Evolutionary conservation across 2,797 vertebrate genomes (phyloP).

Genomic region (Falco peregrinus): DNA sequence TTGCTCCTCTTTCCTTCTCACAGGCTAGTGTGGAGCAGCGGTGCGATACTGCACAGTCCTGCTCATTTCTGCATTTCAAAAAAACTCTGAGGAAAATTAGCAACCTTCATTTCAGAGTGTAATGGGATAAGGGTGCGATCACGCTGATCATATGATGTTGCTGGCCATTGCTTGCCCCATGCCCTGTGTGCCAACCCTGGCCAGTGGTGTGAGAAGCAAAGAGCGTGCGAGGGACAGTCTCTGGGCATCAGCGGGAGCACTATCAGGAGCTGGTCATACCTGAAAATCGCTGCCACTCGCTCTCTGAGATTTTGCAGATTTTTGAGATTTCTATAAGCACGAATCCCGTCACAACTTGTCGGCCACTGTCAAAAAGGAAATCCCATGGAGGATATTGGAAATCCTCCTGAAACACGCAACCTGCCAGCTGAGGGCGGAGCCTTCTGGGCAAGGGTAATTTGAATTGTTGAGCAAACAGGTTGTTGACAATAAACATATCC

Average conservation of each 20-base stretch:
- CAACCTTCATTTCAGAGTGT: background rate
- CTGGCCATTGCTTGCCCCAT: background rate
- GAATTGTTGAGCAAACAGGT: background rate
- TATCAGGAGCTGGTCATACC: background rate
- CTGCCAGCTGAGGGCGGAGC: background rate
- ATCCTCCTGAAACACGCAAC: background rate
- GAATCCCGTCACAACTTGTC: rapidly evolving
- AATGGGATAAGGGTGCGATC: background rate
- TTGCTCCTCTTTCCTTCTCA: background rate
- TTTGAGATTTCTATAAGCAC: background rate
- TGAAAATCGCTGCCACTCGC: background rate
- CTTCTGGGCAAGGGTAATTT: background rate
- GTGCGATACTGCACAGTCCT: rapidly evolving
- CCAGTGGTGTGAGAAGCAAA: background rate
- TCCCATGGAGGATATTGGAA: background rate
- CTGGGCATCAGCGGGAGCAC: background rate
- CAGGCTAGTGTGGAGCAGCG: background rate
- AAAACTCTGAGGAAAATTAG: background rate
- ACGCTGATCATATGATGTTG: background rate
- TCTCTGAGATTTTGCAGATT: background rate
- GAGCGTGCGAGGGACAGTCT: background rate
- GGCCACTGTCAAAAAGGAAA: background rate
- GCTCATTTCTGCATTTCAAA: background rate
- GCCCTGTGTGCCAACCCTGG: background rate
- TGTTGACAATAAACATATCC: background rate